Percentiles rank a stretch among this genome's conserved stretches.
These are phyloP conservation scores for Cyclophora punctaria DNA, from an alignment of 2,888 invertebrate genomes.

Conservation along the genomic window DNA sequence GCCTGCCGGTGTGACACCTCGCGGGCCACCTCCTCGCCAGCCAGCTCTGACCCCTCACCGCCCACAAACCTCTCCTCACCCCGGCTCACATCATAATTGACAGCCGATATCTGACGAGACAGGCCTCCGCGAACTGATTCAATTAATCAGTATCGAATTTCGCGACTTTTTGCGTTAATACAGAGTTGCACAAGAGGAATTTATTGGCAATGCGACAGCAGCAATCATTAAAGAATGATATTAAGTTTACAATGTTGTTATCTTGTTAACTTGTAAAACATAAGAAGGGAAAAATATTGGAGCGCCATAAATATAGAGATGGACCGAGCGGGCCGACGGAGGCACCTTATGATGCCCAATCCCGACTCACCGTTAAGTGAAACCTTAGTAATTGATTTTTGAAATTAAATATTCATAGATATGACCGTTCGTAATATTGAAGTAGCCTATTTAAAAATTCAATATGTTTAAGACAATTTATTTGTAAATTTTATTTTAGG, in stretches of 20 bases:
- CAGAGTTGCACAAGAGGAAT: conserved; percentile 36
- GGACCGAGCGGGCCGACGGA: too few species aligned
- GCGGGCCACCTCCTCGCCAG: conserved; percentile 22
- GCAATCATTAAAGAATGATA: not conserved
- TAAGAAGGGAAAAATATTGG: not conserved
- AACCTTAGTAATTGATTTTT: not conserved
- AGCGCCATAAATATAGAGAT: too few species aligned
- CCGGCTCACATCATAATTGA: conserved; percentile 33
- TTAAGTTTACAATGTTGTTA: conserved; percentile 7
- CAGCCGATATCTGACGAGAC: conserved; percentile 37
- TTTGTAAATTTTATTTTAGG: too few species aligned
- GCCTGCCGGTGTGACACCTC: conserved; percentile 44
- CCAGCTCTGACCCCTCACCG: conserved; percentile 11
- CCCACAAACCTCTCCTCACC: not conserved
- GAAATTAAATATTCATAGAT: not conserved
- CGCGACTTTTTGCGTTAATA: conserved; percentile 37
- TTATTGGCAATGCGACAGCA: conserved; percentile 20
- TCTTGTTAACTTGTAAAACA: conserved; percentile 1
- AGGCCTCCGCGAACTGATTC: conserved; percentile 45
- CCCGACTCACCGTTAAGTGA: not conserved
- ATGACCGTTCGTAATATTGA: too few species aligned
- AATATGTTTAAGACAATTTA: too few species aligned
- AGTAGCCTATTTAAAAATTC: too few species aligned
- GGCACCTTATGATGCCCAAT: too few species aligned
- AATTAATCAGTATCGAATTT: conserved; percentile 45